These are phyloP conservation scores for Adrianichthys oophorus DNA, from an alignment of 2,797 vertebrate species.

Conservation along the genomic window DNA sequence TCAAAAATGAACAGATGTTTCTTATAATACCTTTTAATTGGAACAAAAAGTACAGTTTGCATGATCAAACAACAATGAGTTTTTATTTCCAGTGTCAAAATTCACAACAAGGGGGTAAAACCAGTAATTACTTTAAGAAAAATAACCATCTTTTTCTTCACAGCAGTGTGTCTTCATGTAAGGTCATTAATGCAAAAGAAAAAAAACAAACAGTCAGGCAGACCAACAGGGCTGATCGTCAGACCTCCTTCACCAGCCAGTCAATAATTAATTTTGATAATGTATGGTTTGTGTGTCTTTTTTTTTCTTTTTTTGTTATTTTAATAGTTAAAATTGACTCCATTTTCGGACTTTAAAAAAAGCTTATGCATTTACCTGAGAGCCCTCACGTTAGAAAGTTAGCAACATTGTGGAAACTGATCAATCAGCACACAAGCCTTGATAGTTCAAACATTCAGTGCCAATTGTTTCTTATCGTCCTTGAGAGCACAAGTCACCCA, in stretches of 20 bases:
- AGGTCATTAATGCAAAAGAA: conserved; percentile 47
- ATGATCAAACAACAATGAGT: conserved; percentile 26
- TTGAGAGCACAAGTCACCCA: conserved; percentile 75
- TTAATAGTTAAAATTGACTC: conserved; percentile 50
- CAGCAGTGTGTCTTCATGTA: conserved; percentile 70
- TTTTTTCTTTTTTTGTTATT: not conserved
- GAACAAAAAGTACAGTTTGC: conserved; percentile 24
- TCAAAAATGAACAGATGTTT: not conserved
- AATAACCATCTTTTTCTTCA: conserved; percentile 70
- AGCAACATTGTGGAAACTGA: conserved; percentile 45
- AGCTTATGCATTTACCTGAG: conserved; percentile 75
- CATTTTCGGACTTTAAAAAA: conserved; percentile 60
- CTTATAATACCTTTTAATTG: conserved; percentile 18
- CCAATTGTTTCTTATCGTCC: conserved; percentile 60
- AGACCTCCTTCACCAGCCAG: conserved; percentile 53
- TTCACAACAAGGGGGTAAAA: conserved; percentile 48
- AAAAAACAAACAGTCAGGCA: conserved; percentile 26
- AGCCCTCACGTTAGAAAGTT: conserved; percentile 63
- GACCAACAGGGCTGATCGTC: conserved; percentile 23
- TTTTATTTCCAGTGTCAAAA: conserved; percentile 29
- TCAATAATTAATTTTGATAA: conserved; percentile 36
- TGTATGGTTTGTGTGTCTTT: conserved; percentile 42
- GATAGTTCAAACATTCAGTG: conserved; percentile 65
- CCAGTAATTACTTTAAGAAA: conserved; percentile 71
- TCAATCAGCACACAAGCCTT: conserved; percentile 56